These are phyloP conservation scores for Andrena fulva DNA, from an alignment of 2,888 invertebrate genomes.

Conservation along the genomic window DNA sequence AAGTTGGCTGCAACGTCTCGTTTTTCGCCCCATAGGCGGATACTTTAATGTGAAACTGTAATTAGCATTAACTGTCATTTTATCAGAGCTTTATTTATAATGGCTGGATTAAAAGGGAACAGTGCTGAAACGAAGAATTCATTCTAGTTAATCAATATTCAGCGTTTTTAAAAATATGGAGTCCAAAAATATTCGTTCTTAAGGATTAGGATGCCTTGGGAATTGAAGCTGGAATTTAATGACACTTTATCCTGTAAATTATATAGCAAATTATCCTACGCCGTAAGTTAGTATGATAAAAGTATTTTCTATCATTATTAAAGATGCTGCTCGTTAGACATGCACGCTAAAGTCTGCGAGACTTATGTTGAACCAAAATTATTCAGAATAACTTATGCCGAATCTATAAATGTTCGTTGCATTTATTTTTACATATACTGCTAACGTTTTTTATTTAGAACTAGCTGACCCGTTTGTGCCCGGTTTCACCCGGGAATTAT, in stretches of 20 bases:
- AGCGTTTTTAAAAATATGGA: neutral
- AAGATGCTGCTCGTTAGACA: neutral
- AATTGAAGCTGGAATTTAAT: constrained; percentile 32
- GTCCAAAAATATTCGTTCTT: neutral
- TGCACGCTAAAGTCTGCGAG: neutral
- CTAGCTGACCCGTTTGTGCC: no score
- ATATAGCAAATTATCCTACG: constrained; percentile 12
- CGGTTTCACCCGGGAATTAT: no score
- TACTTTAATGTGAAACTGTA: constrained; percentile 19
- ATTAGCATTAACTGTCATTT: neutral
- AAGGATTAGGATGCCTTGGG: constrained; percentile 20
- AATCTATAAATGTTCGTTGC: neutral
- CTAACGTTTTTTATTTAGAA: neutral
- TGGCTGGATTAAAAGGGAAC: neutral
- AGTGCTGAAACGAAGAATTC: neutral
- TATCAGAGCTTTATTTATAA: neutral
- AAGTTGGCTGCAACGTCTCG: neutral
- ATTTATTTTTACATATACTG: neutral
- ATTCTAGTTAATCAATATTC: neutral
- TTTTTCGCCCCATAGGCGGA: neutral
- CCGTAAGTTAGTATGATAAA: constrained; percentile 8
- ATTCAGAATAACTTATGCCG: neutral
- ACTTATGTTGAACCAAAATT: neutral
- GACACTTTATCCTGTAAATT: constrained; percentile 31
- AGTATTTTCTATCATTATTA: neutral